Evolutionary conservation across 2,797 vertebrate genomes (phyloP).

Genomic region (Thunnus albacares): DNA sequence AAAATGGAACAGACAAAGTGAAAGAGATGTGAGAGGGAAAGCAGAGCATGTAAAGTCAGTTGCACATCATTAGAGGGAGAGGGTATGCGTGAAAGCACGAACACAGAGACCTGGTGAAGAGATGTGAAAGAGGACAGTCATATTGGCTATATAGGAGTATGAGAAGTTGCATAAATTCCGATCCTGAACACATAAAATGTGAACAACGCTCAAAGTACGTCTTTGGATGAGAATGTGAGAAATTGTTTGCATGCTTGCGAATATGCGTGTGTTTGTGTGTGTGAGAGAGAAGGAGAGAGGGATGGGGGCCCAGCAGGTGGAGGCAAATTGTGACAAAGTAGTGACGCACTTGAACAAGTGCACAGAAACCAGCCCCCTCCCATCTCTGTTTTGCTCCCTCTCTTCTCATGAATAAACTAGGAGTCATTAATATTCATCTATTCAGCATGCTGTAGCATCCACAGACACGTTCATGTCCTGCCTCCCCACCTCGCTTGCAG

Average conservation of each 20-base stretch:
- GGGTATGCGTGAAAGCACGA: conserved; percentile 43
- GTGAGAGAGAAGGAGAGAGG: background rate
- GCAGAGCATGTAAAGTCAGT: conserved; percentile 48
- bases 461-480: conserved; percentile 24
- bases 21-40: background rate
- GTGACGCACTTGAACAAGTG: conserved; percentile 75
- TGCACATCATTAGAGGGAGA: background rate
- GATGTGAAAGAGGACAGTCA: background rate
- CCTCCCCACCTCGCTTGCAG: conserved; percentile 27
- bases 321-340: conserved; percentile 69
- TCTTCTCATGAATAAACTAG: conserved; percentile 61
- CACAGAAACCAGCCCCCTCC: conserved; percentile 51
- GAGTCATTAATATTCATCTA: conserved; percentile 70
- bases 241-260: background rate
- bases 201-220: conserved; percentile 51
- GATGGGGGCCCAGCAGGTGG: conserved; percentile 61
- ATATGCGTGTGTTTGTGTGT: background rate
- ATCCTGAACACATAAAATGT: conserved; percentile 10
- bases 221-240: conserved; percentile 46
- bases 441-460: conserved; percentile 44
- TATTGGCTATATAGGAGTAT: conserved; percentile 7
- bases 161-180: conserved; percentile 18
- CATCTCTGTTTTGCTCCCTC: conserved; percentile 36
- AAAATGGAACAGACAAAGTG: conserved; percentile 3
- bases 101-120: background rate